These are phyloP conservation scores for Clarias pachynema DNA, from an alignment of 2,797 vertebrate genomes.

Conservation along the genomic window DNA sequence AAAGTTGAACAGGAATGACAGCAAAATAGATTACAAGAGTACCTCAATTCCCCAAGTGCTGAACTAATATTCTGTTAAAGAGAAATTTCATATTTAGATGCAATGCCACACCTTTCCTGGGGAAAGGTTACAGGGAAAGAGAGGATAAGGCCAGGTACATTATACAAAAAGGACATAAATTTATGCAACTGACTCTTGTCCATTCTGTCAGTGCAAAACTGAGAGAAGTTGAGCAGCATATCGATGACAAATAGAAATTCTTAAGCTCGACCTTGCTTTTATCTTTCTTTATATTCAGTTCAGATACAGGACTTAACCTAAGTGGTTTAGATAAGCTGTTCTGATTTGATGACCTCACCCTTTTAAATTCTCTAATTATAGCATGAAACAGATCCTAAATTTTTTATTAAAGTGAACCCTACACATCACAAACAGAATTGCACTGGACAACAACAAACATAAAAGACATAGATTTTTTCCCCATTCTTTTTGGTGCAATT, in stretches of 20 bases:
- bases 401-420: slow-evolving; percentile 47
- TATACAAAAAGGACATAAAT: slow-evolving; percentile 72
- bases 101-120: slow-evolving; percentile 59
- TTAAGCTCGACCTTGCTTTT: slow-evolving; percentile 59
- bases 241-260: slow-evolving; percentile 65
- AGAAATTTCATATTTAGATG: slow-evolving; percentile 48
- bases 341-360: neutral
- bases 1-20: neutral
- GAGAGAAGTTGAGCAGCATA: slow-evolving; percentile 60
- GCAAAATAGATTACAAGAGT: neutral
- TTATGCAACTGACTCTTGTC: slow-evolving; percentile 75
- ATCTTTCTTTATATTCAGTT: slow-evolving; percentile 41
- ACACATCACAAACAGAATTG: slow-evolving; percentile 54
- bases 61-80: slow-evolving; percentile 14
- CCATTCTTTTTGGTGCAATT: slow-evolving; percentile 49
- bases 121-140: slow-evolving; percentile 71
- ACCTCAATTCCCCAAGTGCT: slow-evolving; percentile 4
- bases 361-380: neutral
- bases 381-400: neutral
- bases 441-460: slow-evolving; percentile 59
- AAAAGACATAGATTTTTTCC: slow-evolving; percentile 43
- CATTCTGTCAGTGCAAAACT: slow-evolving; percentile 36
- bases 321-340: slow-evolving; percentile 38
- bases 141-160: slow-evolving; percentile 63
- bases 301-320: slow-evolving; percentile 47